Evolutionary conservation across 2,888 invertebrate species (phyloP), one percentile per base, ranked within the genome.

Genomic region (Liopterus haemorrhoidalis): DNA sequence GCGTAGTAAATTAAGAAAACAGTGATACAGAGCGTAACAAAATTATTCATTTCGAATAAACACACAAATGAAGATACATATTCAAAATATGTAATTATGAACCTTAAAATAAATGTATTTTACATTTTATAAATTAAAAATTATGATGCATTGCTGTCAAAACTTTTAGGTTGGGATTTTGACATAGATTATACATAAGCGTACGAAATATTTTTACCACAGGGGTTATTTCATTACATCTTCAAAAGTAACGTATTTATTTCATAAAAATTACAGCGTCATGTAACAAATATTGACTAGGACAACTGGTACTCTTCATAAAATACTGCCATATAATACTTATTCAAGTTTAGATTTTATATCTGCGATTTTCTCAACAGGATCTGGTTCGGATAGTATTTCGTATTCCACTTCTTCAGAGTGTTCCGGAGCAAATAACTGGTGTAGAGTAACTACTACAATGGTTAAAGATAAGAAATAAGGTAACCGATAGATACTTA

Each of bases 401-500:
- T 32, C 48, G 12, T 72, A 72, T 60, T 76, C 85, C 51, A 70
- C 19, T 18, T 11, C 71, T 81, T 85, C 69, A 67, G 70, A 56
- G 53, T 38, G 48, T 19, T 41, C 70, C 61, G 58, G 63, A 11
- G 67, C 62, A 33, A 70, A 66, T 9, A 76, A 37, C 56, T 82
- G 81, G 57, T 81, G 81, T 5, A 74, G 15, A 3, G 75, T 72
- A 18, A 81, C 70, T 3, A 76, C 49, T 3, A 68, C 61, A 55
- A 80, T 75, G 51, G 74, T 70, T 4, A 69, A 62, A 11, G 77
- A 68, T 30, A 82, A 67, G 19, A 79, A 67, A 56, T 75, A 77
- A 57, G 76, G 79, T 5, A 83, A 68, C 11, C 79, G 68, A 53
- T 75, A 74, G 4, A 82, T 58, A 0, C 78, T 75, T 35, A 78